These are phyloP conservation scores for Cotesia congregata DNA, from an alignment of 2,888 invertebrate species.

Conservation along the genomic window DNA sequence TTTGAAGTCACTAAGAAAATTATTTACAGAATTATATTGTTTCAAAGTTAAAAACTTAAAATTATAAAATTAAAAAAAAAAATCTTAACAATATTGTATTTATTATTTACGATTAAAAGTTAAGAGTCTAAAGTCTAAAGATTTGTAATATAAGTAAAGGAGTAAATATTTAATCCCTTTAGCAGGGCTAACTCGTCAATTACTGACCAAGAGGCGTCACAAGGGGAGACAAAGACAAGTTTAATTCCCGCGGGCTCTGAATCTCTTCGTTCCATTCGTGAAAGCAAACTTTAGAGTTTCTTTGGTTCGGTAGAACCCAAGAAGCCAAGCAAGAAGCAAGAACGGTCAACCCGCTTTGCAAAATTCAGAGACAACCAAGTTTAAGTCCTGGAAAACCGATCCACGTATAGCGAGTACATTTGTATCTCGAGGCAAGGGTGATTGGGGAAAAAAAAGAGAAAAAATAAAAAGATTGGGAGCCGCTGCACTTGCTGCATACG, in stretches of 20 bases:
- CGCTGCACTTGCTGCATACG: conserved; percentile 58
- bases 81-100: background rate
- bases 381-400: conserved; percentile 45
- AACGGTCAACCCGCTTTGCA: conserved; percentile 51
- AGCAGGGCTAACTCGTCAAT: background rate
- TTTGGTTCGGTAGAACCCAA: conserved; percentile 1
- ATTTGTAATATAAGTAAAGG: background rate
- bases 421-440: background rate
- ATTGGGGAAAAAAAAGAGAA: background rate
- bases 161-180: conserved; percentile 11
- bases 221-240: conserved; percentile 46
- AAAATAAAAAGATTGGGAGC: background rate
- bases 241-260: conserved; percentile 51
- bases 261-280: conserved; percentile 43
- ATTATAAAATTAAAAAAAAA: too few species aligned
- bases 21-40: too few species aligned
- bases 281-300: conserved; percentile 58
- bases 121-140: background rate
- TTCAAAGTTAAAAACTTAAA: too few species aligned
- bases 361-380: conserved; percentile 56
- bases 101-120: background rate
- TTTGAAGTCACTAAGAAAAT: too few species aligned
- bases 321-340: background rate
- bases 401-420: conserved; percentile 7
- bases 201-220: conserved; percentile 2